A percentile compares a stretch with the other conserved stretches of the same genome.
Conservation (phyloP, 2,797 vertebrate species). For the Neopelma chrysocephalum region DNA sequence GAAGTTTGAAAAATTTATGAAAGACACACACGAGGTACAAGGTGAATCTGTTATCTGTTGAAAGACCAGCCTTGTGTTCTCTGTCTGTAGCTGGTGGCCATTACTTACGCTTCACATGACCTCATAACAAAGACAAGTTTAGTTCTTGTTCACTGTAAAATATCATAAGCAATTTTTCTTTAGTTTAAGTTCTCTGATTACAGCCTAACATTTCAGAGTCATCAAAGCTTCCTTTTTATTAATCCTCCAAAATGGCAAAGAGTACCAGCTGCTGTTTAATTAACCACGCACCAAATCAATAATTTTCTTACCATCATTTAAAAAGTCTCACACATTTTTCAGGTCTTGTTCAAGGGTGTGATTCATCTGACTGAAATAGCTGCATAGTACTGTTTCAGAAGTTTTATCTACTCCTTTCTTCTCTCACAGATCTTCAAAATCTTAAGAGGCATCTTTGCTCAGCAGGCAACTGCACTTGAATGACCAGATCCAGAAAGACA, state of each 20-base stretch:
- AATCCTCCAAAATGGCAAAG: neutral
- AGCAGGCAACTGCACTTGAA: neutral
- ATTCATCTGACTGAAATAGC: neutral
- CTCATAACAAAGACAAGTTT: neutral
- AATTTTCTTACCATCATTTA: neutral
- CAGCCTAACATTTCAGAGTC: neutral
- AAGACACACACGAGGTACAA: neutral
- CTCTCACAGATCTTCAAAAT: neutral
- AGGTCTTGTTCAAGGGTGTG: neutral
- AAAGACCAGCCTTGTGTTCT: neutral
- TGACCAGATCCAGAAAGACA: neutral
- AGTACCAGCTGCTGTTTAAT: conserved; percentile 22
- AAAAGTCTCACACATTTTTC: conserved; percentile 8
- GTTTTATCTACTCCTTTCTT: neutral
- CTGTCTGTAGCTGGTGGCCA: neutral
- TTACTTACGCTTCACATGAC: neutral
- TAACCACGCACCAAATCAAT: conserved; percentile 9
- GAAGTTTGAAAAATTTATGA: neutral
- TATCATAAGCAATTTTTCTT: neutral
- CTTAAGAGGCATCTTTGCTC: neutral
- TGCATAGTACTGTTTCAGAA: neutral
- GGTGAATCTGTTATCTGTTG: neutral
- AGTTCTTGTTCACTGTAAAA: neutral
- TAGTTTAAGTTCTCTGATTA: neutral
- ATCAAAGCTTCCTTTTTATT: conserved; percentile 13